Evolutionary conservation across 35 echinoderm and acorn worm species (phyloP), one percentile per base, ranked within the genome.

Genomic region (Anneissia japonica): DNA sequence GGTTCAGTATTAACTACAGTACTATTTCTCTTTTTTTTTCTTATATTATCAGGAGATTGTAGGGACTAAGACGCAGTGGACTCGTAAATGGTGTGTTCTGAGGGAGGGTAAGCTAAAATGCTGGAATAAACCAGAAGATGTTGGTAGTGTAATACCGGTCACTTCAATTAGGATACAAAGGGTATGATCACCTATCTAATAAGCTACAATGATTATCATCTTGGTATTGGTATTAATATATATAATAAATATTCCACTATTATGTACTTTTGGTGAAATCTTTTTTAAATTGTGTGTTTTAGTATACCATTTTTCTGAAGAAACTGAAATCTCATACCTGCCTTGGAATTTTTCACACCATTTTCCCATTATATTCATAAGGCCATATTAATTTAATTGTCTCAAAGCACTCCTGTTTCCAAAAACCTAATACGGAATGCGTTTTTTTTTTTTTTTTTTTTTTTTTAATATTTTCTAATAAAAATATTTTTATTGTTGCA

Each of bases 21-120:
- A 64, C n/a, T 12, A 64, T n/a, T 13, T 64, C 12, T 64, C 12
- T 64, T 76, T 5, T 13, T 76, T 5, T 5, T 10, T 76, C 29
- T 39, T 38, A 19, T 81, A 13, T 34, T 34, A 79, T 19, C 36
- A 81, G 32, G 36, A 37, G 35, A 35, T 39, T 39, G 79, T 35
- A 40, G 37, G 38, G 11, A 26, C 9, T 6, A 39, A 30, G 23
- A 30, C 79, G 19, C 35, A 40, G 16, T 81, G 79, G 79, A 81
- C 79, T 38, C 35, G 79, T 7, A 81, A 81, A 32, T 81, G 79
- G 79, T 81, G 79, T 40, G 35, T 81, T 11, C 31, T 81, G 7
- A 81, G 28, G n/a, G 34, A 81, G 31, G 35, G 35, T 3, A 37
- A 81, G 79, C 23, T 81, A 81, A 36, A 81, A 40, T 81, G 79